Evolutionary conservation across 2,113 vertebrate genomes (phyloP).

Genomic region (Festucalex cinctus): DNA sequence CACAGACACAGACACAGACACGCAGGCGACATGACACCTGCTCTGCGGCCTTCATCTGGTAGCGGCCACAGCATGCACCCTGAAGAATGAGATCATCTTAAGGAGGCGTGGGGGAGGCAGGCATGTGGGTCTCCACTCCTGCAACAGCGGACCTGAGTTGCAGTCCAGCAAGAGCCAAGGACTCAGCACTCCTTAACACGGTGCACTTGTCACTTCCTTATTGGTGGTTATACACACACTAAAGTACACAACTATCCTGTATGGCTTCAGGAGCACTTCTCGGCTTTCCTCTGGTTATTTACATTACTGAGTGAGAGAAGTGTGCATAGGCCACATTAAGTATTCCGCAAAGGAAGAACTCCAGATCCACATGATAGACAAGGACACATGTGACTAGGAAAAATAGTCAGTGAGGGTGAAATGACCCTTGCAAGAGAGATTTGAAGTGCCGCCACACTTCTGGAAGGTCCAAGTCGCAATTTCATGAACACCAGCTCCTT

Average conservation of each 20-base stretch:
- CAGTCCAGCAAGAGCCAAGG: conserved; percentile 46
- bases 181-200: conserved; percentile 17
- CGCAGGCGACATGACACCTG: conserved; percentile 46
- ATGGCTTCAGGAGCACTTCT: conserved; percentile 25
- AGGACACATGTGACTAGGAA: background rate
- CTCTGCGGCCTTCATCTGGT: conserved; percentile 57
- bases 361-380: conserved; percentile 34
- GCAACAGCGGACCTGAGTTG: conserved; percentile 50
- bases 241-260: conserved; percentile 14
- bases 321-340: conserved; percentile 11
- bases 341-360: conserved; percentile 16
- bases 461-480: conserved; percentile 42
- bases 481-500: conserved; percentile 1
- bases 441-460: conserved; percentile 39
- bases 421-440: conserved; percentile 18
- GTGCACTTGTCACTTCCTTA: conserved; percentile 30
- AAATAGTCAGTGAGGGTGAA: conserved; percentile 23
- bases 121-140: conserved; percentile 53
- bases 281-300: conserved; percentile 13
- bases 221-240: conserved; percentile 17
- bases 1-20: conserved; percentile 1
- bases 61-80: conserved; percentile 47
- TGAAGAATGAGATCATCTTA: conserved; percentile 73
- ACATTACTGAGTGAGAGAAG: conserved; percentile 22
- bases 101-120: conserved; percentile 28